Evolutionary conservation across 1,140 invertebrate genomes (phyloP), one percentile per base, ranked within the genome.

Genomic region (Schlechtendalia chinensis): DNA sequence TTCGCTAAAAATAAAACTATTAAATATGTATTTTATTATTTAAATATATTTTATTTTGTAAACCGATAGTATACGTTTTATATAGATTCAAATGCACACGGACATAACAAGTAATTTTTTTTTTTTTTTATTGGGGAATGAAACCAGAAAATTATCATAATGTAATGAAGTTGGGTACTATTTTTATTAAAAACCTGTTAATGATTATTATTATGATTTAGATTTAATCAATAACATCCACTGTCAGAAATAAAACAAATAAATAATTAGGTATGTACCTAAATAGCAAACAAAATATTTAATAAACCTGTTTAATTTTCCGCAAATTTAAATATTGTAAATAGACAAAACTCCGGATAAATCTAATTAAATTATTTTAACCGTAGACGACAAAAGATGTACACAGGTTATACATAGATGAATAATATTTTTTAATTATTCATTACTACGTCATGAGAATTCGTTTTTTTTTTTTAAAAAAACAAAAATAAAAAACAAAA

Each of bases 81-180:
- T 47, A 45, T 47, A 22, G 12, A 67, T 67, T 67, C 22, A 47
- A 45, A 45, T 67, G 45, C 65, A 14, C 22, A 16, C 6, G 39
- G 5, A 67, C 5, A 14, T 47, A 47, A 67, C 39, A 16, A 67
- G n/a, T 47, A 16, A 47, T 16, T 67, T 67, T 56, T 54, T 39
- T 67, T 56, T 54, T 39, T 39, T 67, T 67, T 45, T 67, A 47
- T 24, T 47, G 5, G 39, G 10, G 22, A n/a, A 22, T 22, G 29
- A 67, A 67, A 24, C n/a, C n/a, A 67, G 65, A n/a, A 67, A 67
- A 47, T 45, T 67, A 67, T 67, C 32, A 67, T 67, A 67, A 67
- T 67, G 32, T 67, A 14, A 45, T 67, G 22, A 67, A 67, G 19
- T 22, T 22, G 32, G 0, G 22, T 45, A 47, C n/a, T 47, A 47